Evolutionary conservation across 2,888 invertebrate genomes (phyloP), one percentile per base, ranked within the genome.

Genomic region (Lutraria lutraria): DNA sequence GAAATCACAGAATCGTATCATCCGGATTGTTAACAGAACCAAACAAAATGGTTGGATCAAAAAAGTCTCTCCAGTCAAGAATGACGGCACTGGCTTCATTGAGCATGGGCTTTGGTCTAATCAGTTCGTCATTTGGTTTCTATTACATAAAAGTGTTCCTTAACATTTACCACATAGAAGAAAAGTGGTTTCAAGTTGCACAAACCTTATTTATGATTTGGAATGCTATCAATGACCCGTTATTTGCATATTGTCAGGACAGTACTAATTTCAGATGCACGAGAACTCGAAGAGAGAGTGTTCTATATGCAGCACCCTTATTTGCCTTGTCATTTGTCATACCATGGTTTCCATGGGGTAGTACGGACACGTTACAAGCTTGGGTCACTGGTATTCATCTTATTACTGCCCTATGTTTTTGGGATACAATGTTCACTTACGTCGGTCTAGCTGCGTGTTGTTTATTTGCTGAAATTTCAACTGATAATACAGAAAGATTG

Each of bases 141-240:
- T 97, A 97, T 93, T 97, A 97, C 91, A 97, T 97, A 4, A 97
- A 97, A 93, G 94, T 96, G 19, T 97, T 96, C 90, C 94, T 97
- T 54, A 96, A 97, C 92, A 88, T 95, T 31, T 97, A 96, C 93
- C 95, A 96, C 86, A 96, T 97, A 68, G 93, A 95, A 83, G 95
- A 96, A 81, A 92, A 90, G n/a, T 97, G 97, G 97, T 97, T 97
- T 93, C 96, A 97, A 72, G 63, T 96, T 4, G 95, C 97, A 0
- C 97, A 97, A 92, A 93, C 95, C 0, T 93, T 97, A 13, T 97
- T 96, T 90, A 93, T 97, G 94, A 88, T 97, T 12, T 97, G 97
- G 97, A 97, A 97, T 92, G 96, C 97, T 0, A 91, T 97, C 43
- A 97, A 97, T 90, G 97, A 97, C 89, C 97, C 97, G 0, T 90